These are phyloP conservation scores for Sitta carolinensis DNA, from an alignment of 2,797 vertebrate genomes.

Conservation along the genomic window DNA sequence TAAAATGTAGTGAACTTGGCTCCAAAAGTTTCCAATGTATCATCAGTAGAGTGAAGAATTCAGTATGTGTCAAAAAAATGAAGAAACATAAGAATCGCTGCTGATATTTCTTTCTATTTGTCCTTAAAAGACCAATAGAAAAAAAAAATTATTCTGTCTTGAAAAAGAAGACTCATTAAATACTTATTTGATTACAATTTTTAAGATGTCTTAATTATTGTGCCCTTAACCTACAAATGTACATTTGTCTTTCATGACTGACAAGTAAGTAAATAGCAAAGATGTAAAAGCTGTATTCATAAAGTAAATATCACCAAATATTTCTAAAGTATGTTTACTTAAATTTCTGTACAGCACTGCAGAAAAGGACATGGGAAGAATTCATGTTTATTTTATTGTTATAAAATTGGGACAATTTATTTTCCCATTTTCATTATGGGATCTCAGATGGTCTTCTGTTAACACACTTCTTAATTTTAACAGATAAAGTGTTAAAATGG, in stretches of 20 bases:
- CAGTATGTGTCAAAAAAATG: neutral
- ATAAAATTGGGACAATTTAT: neutral
- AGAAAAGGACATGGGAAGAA: neutral
- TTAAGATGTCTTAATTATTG: neutral
- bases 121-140: neutral
- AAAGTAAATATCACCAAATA: constrained; percentile 17
- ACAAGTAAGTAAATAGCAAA: constrained; percentile 26
- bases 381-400: neutral
- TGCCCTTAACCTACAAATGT: neutral
- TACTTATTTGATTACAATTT: neutral
- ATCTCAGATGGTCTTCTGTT: neutral
- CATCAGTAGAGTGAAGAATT: neutral
- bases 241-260: neutral
- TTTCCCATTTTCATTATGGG: neutral
- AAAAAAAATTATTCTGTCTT: neutral
- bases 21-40: neutral
- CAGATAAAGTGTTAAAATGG: neutral
- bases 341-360: constrained; percentile 8
- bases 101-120: neutral
- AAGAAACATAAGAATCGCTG: constrained; percentile 1
- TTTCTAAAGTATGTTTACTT: constrained; percentile 39
- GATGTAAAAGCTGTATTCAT: constrained; percentile 3
- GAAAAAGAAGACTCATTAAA: neutral
- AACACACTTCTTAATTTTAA: neutral
- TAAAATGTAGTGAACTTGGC: neutral